Conservation (phyloP, 2,797 vertebrate genomes). For the Chelonia mydas region DNA sequence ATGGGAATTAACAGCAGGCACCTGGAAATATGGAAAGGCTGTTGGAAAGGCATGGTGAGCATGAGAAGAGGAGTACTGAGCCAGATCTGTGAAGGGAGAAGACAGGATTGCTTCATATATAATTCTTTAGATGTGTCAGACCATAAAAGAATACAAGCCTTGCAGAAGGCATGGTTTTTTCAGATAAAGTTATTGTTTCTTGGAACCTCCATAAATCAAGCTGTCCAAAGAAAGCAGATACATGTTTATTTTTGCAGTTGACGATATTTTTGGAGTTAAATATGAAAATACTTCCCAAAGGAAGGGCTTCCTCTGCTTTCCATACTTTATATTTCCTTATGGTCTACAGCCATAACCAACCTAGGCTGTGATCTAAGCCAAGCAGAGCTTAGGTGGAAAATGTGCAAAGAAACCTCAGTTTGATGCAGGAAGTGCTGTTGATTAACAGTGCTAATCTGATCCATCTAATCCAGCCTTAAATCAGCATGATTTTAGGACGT, state of each 20-base stretch:
- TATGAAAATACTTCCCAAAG: too few relatives aligned
- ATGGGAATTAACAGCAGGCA: neutral
- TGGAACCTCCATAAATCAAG: neutral
- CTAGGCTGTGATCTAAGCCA: neutral
- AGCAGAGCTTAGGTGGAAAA: fast-evolving
- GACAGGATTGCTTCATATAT: neutral
- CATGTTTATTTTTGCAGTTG: too few relatives aligned
- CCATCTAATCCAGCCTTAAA: neutral
- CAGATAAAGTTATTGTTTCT: neutral
- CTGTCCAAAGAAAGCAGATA: neutral
- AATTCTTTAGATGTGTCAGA: neutral
- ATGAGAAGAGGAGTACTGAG: neutral
- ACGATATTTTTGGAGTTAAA: too few relatives aligned
- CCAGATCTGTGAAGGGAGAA: neutral
- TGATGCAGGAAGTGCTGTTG: neutral
- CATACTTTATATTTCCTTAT: too few relatives aligned
- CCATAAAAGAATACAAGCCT: neutral
- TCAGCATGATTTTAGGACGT: fast-evolving
- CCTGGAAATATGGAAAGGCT: neutral
- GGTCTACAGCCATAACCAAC: neutral
- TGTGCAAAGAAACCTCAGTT: neutral
- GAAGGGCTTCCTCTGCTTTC: too few relatives aligned
- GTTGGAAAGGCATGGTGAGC: neutral
- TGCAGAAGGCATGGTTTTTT: neutral
- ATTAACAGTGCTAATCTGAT: neutral